Base-by-base conservation (phyloP, 2,888 invertebrate species). In the Ophion costatus region DNA sequence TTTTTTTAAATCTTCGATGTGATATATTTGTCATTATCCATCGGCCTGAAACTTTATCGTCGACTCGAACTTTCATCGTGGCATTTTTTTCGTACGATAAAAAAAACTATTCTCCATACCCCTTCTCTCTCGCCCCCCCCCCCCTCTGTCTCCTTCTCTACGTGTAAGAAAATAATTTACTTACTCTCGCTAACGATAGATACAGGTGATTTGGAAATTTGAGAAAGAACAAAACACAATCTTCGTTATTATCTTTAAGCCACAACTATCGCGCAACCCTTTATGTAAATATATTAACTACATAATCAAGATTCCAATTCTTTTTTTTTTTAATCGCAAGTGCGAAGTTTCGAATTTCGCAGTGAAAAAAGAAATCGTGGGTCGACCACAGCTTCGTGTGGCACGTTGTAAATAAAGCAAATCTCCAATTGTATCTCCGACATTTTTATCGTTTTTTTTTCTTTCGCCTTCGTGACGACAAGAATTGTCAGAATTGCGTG, bases 261-360 rank as follows among this genome's bases (percentile, higher is more conserved):
- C 71, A 82, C 69, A 82, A 76, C 14, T 70, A 79, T 75, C 85
- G 82, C 80, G 79, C 82, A 76, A 82, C 71, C 63, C 69, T 73
- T 84, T 84, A 74, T 81, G 82, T 85, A 82, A 64, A 85, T 82
- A 84, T 79, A 82, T 85, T 79, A 42, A 79, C 71, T 80, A 82
- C 79, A 85, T 76, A 82, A 82, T 76, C 66, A 75, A 82, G 79
- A 71, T 75, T 82, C 83, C 70, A 79, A 14, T 56, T 71, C 59
- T 70, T 78, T 63, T 56, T 78, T 75, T 64, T 71, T 70, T 78
- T 22, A 29, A 63, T 71, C 63, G 33, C 59, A 63, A 75, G 22
- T 82, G 45, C 73, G 76, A 81, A 56, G 63, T n/a, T 45, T 33
- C 74, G 74, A 74, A 69, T 45, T 45, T 63, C 42, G 76, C 75